Conservation (phyloP, 1,140 invertebrate genomes). For the Muscidifurax raptorellus region DNA sequence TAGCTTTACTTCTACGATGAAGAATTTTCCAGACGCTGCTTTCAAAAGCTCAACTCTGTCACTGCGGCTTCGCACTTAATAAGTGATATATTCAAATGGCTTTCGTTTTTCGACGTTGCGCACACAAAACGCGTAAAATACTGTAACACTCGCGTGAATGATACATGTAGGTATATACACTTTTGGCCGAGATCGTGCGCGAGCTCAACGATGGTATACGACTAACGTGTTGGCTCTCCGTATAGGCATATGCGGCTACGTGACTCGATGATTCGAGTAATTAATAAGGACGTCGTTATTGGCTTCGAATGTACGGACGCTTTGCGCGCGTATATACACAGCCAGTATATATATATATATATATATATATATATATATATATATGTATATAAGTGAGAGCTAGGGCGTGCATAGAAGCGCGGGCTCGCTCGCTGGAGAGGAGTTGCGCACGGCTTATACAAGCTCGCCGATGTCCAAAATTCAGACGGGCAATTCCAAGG, state of each 20-base stretch:
- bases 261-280: slow-evolving; percentile 20
- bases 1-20: background rate
- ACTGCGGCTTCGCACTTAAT: background rate
- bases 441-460: background rate
- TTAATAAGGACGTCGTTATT: slow-evolving; percentile 53
- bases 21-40: background rate
- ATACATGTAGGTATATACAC: too few relatives aligned
- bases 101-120: background rate
- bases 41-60: too few relatives aligned
- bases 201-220: too few relatives aligned
- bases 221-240: background rate
- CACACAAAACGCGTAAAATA: too few relatives aligned
- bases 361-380: background rate
- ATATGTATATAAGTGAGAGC: background rate
- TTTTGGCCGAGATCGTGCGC: background rate
- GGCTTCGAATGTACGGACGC: slow-evolving; percentile 12
- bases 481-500: slow-evolving; percentile 33
- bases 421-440: background rate
- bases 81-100: background rate
- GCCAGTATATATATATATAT: background rate
- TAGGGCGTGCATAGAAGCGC: background rate
- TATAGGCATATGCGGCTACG: background rate
- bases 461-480: slow-evolving; percentile 35
- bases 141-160: too few relatives aligned
- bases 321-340: background rate